A percentile compares a stretch with the other conserved stretches of the same genome.
Conservation (phyloP, 2,113 vertebrate genomes). For the Hippoglossus stenolepis region DNA sequence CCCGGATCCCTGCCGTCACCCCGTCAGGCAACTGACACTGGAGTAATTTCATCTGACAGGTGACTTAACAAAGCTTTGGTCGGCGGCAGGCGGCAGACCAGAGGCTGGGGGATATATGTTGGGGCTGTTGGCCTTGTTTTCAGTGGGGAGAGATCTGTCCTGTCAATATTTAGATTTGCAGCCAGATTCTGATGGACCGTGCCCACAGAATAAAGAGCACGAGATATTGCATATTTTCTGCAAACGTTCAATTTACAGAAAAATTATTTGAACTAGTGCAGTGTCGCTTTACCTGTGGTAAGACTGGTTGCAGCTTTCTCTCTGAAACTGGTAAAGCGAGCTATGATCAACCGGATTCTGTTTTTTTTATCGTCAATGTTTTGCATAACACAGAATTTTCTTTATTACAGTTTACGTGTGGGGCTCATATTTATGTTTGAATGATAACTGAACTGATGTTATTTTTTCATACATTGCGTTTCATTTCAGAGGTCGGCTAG, state of each 20-base stretch:
- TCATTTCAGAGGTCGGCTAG: too few relatives aligned
- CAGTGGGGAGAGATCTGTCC: constrained; percentile 16
- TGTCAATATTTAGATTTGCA: constrained; percentile 49
- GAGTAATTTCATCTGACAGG: constrained; percentile 80
- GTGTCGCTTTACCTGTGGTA: background rate
- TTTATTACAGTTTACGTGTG: too few relatives aligned
- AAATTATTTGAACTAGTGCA: background rate
- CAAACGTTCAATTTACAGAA: background rate
- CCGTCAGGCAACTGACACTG: constrained; percentile 51
- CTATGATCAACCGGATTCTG: too few relatives aligned
- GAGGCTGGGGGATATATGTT: constrained; percentile 39
- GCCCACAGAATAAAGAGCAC: constrained; percentile 12
- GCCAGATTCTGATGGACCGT: constrained; percentile 9
- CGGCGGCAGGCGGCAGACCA: constrained; percentile 57
- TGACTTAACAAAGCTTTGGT: constrained; percentile 76
- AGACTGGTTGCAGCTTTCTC: too few relatives aligned
- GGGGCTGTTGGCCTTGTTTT: constrained; percentile 45
- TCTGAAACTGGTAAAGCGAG: too few relatives aligned
- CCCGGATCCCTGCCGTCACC: constrained; percentile 57
- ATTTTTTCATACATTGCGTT: too few relatives aligned
- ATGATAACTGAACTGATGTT: too few relatives aligned
- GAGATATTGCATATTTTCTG: background rate
- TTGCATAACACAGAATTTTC: too few relatives aligned
- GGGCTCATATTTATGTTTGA: too few relatives aligned
- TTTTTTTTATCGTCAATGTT: too few relatives aligned